phyloP scores from a whole-genome alignment of 2,113 vertebrate species.

The Sigmodon hispidus region DNA sequence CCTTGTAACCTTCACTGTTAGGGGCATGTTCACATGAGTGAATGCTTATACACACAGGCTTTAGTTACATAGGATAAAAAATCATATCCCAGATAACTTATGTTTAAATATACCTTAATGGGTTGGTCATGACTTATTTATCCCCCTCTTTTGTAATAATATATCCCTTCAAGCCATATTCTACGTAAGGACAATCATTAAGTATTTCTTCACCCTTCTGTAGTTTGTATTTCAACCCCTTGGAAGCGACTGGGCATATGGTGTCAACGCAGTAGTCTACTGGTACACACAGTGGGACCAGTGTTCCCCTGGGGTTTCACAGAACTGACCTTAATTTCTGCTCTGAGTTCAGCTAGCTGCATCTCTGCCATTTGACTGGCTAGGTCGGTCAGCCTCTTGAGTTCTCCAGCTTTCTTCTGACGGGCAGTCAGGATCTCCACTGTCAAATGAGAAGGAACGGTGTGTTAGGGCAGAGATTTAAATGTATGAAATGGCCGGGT shows the following conservation, averaged over 20 bases:
- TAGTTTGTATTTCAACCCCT: neutral
- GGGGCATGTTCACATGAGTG: neutral
- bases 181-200: neutral
- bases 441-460: slow-evolving; percentile 79
- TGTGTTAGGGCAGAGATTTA: slow-evolving; percentile 63
- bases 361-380: slow-evolving; percentile 89
- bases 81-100: slow-evolving; percentile 13
- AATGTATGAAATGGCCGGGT: neutral
- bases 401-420: slow-evolving; percentile 89
- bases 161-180: neutral
- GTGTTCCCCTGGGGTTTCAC: neutral
- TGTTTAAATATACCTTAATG: slow-evolving; percentile 2
- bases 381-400: slow-evolving; percentile 88
- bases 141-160: slow-evolving; percentile 4
- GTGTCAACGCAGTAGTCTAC: neutral
- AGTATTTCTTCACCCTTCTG: neutral
- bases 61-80: slow-evolving; percentile 15
- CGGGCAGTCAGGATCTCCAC: slow-evolving; percentile 90
- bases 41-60: neutral
- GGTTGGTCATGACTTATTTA: neutral
- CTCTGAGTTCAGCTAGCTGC: slow-evolving; percentile 89
- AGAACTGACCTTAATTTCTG: slow-evolving; percentile 89
- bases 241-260: neutral
- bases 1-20: neutral
- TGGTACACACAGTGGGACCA: neutral